Conservation (phyloP, 2,113 vertebrate species). For the Mustela nigripes region DNA sequence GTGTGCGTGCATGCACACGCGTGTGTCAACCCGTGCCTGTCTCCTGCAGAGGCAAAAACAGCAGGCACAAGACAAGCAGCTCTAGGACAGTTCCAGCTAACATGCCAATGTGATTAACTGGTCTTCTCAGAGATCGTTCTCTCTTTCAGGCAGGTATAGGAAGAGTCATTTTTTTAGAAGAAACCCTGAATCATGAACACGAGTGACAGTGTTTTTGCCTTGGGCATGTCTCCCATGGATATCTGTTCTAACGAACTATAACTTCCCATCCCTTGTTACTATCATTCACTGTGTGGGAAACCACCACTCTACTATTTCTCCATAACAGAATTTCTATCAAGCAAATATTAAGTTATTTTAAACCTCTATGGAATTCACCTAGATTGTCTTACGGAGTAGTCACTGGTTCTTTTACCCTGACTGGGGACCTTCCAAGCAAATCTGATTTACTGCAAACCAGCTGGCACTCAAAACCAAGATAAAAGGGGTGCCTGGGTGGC, state of each 20-base stretch:
- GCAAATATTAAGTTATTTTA: constrained; percentile 72
- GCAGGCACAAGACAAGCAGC: not conserved
- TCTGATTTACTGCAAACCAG: constrained; percentile 3
- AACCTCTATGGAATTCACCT: constrained; percentile 28
- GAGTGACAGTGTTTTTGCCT: constrained; percentile 56
- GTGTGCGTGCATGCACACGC: fast-evolving
- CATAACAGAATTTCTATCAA: constrained; percentile 66
- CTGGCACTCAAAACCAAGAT: not conserved
- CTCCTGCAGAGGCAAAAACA: not conserved
- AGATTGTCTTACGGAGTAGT: constrained; percentile 46
- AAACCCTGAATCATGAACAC: constrained; percentile 64
- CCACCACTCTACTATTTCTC: not conserved
- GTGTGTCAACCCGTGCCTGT: fast-evolving
- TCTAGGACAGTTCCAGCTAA: constrained; percentile 32
- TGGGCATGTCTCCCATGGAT: constrained; percentile 54
- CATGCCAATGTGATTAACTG: not conserved
- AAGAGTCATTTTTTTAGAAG: constrained; percentile 70
- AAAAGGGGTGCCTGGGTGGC: not conserved
- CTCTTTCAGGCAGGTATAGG: constrained; percentile 50
- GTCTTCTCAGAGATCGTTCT: constrained; percentile 46
- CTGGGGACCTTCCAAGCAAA: constrained; percentile 63
- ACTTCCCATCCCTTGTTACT: constrained; percentile 61
- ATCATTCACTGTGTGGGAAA: constrained; percentile 49
- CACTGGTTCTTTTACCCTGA: constrained; percentile 14
- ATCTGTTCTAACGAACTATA: constrained; percentile 29